Conservation (phyloP, 2,797 vertebrate species). For the Hoplostethus atlanticus region DNA sequence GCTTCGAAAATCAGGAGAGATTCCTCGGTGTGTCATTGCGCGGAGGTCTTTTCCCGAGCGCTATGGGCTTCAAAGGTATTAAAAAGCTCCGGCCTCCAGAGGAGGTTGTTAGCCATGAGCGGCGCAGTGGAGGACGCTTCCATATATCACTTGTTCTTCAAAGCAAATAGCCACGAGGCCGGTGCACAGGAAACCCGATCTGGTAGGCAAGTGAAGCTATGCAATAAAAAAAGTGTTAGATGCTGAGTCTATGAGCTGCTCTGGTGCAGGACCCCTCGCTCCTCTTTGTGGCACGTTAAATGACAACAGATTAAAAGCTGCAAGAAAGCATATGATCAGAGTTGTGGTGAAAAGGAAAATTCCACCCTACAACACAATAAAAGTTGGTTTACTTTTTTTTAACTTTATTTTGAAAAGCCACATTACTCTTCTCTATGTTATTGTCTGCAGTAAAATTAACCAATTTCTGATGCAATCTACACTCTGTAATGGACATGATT, state of each 20-base stretch:
- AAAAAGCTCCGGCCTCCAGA: slow-evolving; percentile 10
- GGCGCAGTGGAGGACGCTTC: slow-evolving; percentile 28
- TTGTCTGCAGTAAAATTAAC: too few relatives aligned
- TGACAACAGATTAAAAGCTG: slow-evolving; percentile 7
- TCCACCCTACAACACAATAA: background rate
- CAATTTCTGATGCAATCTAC: too few relatives aligned
- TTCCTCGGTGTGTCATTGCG: slow-evolving; percentile 11
- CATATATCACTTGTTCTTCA: slow-evolving; percentile 48
- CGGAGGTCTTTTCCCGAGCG: background rate
- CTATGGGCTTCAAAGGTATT: slow-evolving; percentile 17
- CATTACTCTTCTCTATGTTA: too few relatives aligned
- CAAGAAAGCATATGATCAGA: background rate
- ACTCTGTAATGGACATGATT: too few relatives aligned
- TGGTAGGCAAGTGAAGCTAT: slow-evolving; percentile 26
- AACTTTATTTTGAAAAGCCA: too few relatives aligned
- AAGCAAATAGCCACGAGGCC: slow-evolving; percentile 36
- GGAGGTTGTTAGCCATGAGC: slow-evolving; percentile 12
- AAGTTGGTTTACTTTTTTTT: too few relatives aligned
- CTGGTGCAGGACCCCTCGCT: slow-evolving; percentile 21
- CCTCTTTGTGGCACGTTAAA: slow-evolving; percentile 8
- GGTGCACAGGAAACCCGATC: slow-evolving; percentile 41
- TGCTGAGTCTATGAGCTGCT: slow-evolving; percentile 1
- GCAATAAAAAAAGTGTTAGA: slow-evolving; percentile 56
- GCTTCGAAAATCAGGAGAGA: slow-evolving; percentile 23
- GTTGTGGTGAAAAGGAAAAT: background rate